Evolutionary conservation across 2,888 invertebrate genomes (phyloP).

Genomic region (Cyrtodaria siliqua): DNA sequence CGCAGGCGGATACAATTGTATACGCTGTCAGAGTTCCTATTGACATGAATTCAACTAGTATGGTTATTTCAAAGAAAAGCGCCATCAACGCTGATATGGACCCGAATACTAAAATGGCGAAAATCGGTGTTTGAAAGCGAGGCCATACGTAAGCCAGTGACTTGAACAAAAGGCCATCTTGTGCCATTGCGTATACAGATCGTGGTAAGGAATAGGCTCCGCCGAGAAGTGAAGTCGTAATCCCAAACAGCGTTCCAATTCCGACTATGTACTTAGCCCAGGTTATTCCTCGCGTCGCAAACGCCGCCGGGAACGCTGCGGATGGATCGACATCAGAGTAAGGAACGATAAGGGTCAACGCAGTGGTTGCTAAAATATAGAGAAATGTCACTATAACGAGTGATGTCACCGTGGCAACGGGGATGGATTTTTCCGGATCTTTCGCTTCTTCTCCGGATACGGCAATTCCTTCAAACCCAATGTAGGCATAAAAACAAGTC

Average conservation of each 20-base stretch:
- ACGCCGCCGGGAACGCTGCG: constrained; percentile 83
- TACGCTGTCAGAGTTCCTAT: constrained; percentile 97
- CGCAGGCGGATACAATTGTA: constrained; percentile 96
- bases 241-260: constrained; percentile 82
- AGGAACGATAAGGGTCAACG: constrained; percentile 83
- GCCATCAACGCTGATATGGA: constrained; percentile 89
- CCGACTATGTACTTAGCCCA: constrained; percentile 85
- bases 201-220: constrained; percentile 94
- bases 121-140: constrained; percentile 89
- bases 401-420: constrained; percentile 82
- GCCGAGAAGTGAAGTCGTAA: constrained; percentile 88
- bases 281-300: constrained; percentile 75
- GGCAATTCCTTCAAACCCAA: constrained; percentile 86
- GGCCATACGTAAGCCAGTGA: constrained; percentile 90
- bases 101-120: constrained; percentile 82
- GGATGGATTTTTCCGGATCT: constrained; percentile 85
- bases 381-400: constrained; percentile 79
- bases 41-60: constrained; percentile 97
- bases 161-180: constrained; percentile 94
- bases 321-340: constrained; percentile 76
- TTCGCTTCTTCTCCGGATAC: constrained; percentile 86
- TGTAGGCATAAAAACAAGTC: constrained; percentile 86
- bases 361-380: constrained; percentile 80
- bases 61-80: constrained; percentile 94
- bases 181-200: constrained; percentile 96